Base-by-base conservation (phyloP, 92 coral and sea anemone species). In the Palythoa heliodiscus region DNA sequence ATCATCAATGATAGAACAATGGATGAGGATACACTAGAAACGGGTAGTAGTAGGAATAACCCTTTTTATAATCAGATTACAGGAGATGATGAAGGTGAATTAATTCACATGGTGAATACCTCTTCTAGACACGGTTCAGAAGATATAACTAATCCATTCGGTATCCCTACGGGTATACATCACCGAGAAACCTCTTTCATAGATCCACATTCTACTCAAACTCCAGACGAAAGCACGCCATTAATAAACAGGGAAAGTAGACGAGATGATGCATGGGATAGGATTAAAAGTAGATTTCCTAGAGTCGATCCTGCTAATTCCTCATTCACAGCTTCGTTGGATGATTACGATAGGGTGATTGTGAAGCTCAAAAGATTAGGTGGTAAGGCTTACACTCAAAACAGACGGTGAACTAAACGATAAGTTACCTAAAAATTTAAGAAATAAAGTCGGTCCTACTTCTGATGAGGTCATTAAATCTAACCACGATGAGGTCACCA, bases 271-370 rank as follows among this genome's bases (percentile, higher is more conserved):
- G 35, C 35, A 0, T 29, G 35, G 35, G 1, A 29, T 29, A 29
- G 35, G 1, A 29, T 29, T 1, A 29, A 80, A 39, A 48, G 68
- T 1, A 82, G 82, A 25, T 87, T 71, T 76, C 90, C 90, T 17
- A 74, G 61, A 20, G 20, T 61, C 17, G 52, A 87, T 70, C 90
- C 86, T 71, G 75, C 22, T 9, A 73, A 87, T 37, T 80, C 89
- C n/a, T 43, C 82, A 23, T 87, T 87, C 75, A 87, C 35, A 29
- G 35, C 35, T 29, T 29, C 35, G 35, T 29, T 29, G 35, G 35
- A 29, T 29, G 35, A 29, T 75, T 53, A 80, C 20, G 82, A 19
- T 2, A n/a, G 53, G 13, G 86, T 80, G 19, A 40, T 47, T 35
- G 90, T 81, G 53, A 81, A 63, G 40, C 86, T 81, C 11, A 87